phyloP scores from a whole-genome alignment of 2,113 vertebrate species.

The chimpanzee (Pan troglodytes) region NHGRI_mPanTro3-v2.1_pri NC_072402.2:171373501-171374000 shows the following conservation, averaged over 20 bases:
- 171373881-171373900: not conserved
- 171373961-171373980: not conserved
- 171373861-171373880: not conserved
- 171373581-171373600: not conserved
- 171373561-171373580: too few species aligned
- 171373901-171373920: not conserved
- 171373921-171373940: accelerated
- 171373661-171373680: not conserved
- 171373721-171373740: not conserved
- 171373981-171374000: not conserved
- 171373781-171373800: not conserved
- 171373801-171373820: not conserved
- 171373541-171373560: not conserved
- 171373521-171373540: not conserved
- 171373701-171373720: accelerated
- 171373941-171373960: accelerated
- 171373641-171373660: not conserved
- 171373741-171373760: not conserved
- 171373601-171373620: accelerated
- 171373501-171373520: not conserved
- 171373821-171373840: not conserved
- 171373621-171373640: not conserved
- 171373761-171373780: not conserved
- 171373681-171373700: not conserved
- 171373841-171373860: not conserved